A percentile compares a stretch with the other conserved stretches of the same genome.
Conservation (phyloP, 2,113 vertebrate genomes). For the Lethenteron reissneri region DNA sequence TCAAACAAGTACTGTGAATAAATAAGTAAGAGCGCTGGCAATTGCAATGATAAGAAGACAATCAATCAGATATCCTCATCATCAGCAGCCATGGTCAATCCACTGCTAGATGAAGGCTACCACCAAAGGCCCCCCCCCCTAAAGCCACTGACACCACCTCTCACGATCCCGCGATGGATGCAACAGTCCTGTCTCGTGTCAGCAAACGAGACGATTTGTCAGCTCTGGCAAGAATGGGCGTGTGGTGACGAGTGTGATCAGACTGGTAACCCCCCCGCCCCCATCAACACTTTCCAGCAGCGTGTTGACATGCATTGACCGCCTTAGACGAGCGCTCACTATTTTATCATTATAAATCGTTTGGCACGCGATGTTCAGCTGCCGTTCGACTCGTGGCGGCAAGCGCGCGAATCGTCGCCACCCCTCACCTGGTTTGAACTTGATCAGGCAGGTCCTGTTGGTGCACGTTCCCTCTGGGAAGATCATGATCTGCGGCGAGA, state of each 20-base stretch:
- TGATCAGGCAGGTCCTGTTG: slow-evolving; percentile 89
- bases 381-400: background rate
- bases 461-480: slow-evolving; percentile 97
- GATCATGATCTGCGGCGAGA: slow-evolving; percentile 64
- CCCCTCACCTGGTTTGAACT: slow-evolving; percentile 79
- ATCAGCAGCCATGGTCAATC: background rate
- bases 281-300: background rate
- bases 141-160: background rate
- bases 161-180: too few species aligned
- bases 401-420: background rate
- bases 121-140: background rate
- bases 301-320: background rate
- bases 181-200: too few species aligned
- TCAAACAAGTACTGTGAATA: too few species aligned
- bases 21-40: too few species aligned
- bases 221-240: background rate
- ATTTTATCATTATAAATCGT: background rate
- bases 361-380: background rate
- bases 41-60: too few species aligned
- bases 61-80: too few species aligned
- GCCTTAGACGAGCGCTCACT: background rate
- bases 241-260: background rate
- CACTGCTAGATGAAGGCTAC: background rate
- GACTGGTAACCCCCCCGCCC: background rate
- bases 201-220: too few species aligned